A percentile compares a stretch with the other conserved stretches of the same genome.
Conservation (phyloP, 2,888 invertebrate species). For the Mesochorus sp. region DNA sequence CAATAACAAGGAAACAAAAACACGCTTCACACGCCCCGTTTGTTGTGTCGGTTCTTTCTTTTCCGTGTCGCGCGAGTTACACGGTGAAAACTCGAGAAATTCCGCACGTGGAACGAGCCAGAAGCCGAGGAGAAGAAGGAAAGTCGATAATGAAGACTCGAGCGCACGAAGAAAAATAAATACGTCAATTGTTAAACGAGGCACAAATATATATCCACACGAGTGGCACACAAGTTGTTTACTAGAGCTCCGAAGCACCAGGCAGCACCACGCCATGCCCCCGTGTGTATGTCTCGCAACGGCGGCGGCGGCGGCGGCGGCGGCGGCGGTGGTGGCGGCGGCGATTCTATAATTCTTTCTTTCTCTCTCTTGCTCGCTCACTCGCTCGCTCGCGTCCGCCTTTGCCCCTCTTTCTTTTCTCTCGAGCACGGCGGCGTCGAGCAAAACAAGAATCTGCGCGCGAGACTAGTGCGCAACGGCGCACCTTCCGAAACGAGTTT, state of each 20-base stretch:
- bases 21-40: too few relatives aligned
- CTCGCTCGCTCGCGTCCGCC: neutral
- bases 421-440: conserved; percentile 61
- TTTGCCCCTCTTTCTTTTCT: too few relatives aligned
- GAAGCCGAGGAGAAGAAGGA: neutral
- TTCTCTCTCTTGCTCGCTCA: neutral
- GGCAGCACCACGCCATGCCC: conserved; percentile 76
- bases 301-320: conserved; percentile 53
- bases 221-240: conserved; percentile 80
- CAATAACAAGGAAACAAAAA: too few relatives aligned
- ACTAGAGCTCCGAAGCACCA: conserved; percentile 77
- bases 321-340: conserved; percentile 52
- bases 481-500: conserved; percentile 78
- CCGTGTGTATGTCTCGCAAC: conserved; percentile 63
- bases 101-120: too few relatives aligned
- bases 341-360: conserved; percentile 14
- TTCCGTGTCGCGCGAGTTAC: too few relatives aligned
- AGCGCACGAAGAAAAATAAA: conserved; percentile 66
- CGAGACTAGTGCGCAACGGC: conserved; percentile 75
- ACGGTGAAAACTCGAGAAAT: too few relatives aligned
- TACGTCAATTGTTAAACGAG: conserved; percentile 67
- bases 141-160: conserved; percentile 3
- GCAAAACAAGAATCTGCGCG: conserved; percentile 81
- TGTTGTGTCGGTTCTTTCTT: too few relatives aligned
- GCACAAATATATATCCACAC: conserved; percentile 75